phyloP scores from a whole-genome alignment of 2,797 vertebrate species.

The Eulemur rubriventer region DNA sequence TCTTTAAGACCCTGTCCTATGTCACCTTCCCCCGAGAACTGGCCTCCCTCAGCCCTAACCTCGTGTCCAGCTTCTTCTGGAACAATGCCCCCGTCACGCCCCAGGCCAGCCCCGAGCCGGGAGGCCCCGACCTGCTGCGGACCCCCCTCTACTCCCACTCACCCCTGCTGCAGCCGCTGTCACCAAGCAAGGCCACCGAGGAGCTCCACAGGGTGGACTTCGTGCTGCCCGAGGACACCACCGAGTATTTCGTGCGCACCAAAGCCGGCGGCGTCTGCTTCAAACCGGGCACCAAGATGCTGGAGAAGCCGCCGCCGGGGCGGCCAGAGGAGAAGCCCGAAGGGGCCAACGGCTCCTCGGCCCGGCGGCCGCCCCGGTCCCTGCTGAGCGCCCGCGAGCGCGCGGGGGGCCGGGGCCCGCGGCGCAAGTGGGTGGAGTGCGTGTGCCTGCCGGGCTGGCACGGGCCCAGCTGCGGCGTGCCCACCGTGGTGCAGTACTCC shows the following conservation, averaged over 20 bases:
- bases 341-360: conserved; percentile 51
- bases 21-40: conserved; percentile 97
- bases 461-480: conserved; percentile 96
- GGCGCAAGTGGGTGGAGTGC: conserved; percentile 93
- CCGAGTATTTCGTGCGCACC: conserved; percentile 93
- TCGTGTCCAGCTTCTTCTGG: conserved; percentile 99
- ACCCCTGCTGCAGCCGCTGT: conserved; percentile 85
- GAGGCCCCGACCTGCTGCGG: conserved; percentile 87
- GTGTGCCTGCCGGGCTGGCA: conserved; percentile 97
- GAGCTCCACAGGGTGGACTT: conserved; percentile 89
- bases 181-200: conserved; percentile 84
- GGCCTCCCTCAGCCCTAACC: conserved; percentile 96
- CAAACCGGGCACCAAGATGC: conserved; percentile 92
- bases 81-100: conserved; percentile 89
- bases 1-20: conserved; percentile 99
- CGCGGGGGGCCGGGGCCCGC: conserved; percentile 80
- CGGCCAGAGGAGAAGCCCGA: conserved; percentile 82
- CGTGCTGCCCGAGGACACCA: conserved; percentile 90
- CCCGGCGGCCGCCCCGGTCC: conserved; percentile 70
- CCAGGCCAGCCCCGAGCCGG: conserved; percentile 90
- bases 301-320: conserved; percentile 82
- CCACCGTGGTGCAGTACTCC: conserved; percentile 98
- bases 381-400: conserved; percentile 51
- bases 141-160: conserved; percentile 87
- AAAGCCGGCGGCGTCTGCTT: conserved; percentile 96